Conservation (phyloP, 2,113 vertebrate genomes). For the Ramphastos sulfuratus region DNA sequence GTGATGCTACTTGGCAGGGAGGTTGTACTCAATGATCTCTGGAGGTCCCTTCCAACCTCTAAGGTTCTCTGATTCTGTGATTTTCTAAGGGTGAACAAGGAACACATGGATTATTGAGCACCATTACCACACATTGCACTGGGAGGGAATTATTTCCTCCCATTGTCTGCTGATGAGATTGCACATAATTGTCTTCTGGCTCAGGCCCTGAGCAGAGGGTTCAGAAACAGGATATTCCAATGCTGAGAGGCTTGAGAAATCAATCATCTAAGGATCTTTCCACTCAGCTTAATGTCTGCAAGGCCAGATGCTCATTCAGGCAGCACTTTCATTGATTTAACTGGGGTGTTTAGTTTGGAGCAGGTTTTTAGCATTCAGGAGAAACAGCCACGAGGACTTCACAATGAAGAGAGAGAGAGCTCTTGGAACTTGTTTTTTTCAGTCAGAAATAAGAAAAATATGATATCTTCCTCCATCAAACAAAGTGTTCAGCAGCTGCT, state of each 20-base stretch:
- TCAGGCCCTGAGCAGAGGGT: neutral
- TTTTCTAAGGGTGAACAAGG: neutral
- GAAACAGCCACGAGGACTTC: neutral
- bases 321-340: neutral
- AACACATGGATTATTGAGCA: neutral
- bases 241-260: constrained; percentile 36
- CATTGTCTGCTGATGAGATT: constrained; percentile 32
- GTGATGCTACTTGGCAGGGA: too few species aligned
- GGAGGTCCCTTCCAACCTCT: too few species aligned
- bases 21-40: too few species aligned
- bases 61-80: too few species aligned
- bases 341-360: neutral
- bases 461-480: neutral
- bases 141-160: neutral
- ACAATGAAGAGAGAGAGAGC: neutral
- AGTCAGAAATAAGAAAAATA: neutral
- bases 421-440: neutral
- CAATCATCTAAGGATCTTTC: constrained; percentile 13
- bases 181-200: constrained; percentile 41
- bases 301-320: neutral
- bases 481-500: neutral
- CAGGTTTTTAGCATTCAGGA: neutral
- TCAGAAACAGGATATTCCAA: constrained; percentile 24
- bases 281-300: neutral
- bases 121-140: neutral